Percentiles rank a stretch among this genome's conserved stretches.
These are phyloP conservation scores for Micropoecilia bifurca DNA, from an alignment of 2,797 vertebrate species.

Conservation along the genomic window DNA sequence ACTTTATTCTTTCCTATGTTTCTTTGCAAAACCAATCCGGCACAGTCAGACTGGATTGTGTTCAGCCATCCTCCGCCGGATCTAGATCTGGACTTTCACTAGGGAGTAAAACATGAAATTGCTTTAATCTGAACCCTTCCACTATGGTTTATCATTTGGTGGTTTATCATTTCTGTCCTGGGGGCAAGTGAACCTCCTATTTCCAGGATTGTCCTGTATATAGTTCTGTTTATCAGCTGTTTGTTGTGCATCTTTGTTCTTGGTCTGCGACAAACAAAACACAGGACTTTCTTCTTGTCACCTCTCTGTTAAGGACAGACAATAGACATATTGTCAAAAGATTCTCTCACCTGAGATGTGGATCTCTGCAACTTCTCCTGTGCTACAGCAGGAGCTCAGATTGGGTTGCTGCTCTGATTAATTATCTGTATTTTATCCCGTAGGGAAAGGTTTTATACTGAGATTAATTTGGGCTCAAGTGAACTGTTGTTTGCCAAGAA, in stretches of 20 bases:
- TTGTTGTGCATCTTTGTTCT: background rate
- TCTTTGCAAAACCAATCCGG: background rate
- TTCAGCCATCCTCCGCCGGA: background rate
- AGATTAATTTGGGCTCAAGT: background rate
- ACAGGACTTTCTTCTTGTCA: background rate
- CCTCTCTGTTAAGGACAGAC: background rate
- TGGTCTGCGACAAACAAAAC: background rate
- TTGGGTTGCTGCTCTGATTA: background rate
- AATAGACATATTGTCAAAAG: background rate
- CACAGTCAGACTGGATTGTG: background rate
- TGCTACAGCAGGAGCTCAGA: background rate
- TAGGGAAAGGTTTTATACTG: background rate
- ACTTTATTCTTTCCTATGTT: background rate
- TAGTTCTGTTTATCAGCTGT: background rate
- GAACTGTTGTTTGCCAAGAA: background rate
- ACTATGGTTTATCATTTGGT: background rate
- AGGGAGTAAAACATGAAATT: background rate
- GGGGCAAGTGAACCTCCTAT: background rate
- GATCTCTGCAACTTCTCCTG: background rate
- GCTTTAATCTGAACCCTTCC: background rate
- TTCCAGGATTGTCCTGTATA: background rate
- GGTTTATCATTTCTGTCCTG: background rate
- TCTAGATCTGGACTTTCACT: background rate
- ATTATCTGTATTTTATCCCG: background rate
- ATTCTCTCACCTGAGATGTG: background rate